phyloP scores from a whole-genome alignment of 2,113 vertebrate species.

The Physeter macrocephalus region DNA sequence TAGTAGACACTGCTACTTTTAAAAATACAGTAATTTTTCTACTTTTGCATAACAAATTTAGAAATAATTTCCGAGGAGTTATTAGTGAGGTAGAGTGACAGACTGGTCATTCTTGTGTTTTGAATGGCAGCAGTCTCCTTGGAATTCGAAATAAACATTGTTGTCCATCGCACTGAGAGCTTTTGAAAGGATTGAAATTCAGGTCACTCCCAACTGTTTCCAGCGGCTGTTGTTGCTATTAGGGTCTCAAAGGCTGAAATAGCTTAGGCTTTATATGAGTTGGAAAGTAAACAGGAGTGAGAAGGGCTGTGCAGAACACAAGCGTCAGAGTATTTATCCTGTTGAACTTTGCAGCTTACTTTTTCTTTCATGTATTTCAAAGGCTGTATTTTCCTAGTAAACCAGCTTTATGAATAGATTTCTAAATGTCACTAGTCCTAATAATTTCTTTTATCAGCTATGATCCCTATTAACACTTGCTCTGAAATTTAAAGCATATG shows the following conservation, averaged over 20 bases:
- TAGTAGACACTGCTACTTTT: not conserved
- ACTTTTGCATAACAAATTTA: not conserved
- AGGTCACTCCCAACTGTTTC: conserved; percentile 42
- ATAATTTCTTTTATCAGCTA: not conserved
- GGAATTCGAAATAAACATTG: conserved; percentile 34
- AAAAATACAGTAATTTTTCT: not conserved
- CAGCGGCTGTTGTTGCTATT: conserved; percentile 50
- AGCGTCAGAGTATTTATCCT: not conserved
- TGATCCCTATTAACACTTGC: not conserved
- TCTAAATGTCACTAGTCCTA: not conserved
- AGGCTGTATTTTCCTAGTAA: not conserved
- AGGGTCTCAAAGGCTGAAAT: conserved; percentile 38
- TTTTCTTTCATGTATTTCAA: conserved; percentile 26
- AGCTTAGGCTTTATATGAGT: not conserved
- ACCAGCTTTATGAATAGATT: not conserved
- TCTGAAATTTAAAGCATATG: not conserved
- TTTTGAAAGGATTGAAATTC: conserved; percentile 55
- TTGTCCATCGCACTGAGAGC: not conserved
- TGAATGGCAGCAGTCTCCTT: not conserved
- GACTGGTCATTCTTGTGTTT: not conserved
- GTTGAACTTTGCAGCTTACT: not conserved
- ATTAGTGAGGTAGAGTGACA: not conserved
- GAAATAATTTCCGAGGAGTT: not conserved
- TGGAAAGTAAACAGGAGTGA: conserved; percentile 4
- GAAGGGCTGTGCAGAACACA: not conserved